These are phyloP conservation scores for Ariolimax columbianus DNA, from an alignment of 2,888 invertebrate species.

Conservation along the genomic window DNA sequence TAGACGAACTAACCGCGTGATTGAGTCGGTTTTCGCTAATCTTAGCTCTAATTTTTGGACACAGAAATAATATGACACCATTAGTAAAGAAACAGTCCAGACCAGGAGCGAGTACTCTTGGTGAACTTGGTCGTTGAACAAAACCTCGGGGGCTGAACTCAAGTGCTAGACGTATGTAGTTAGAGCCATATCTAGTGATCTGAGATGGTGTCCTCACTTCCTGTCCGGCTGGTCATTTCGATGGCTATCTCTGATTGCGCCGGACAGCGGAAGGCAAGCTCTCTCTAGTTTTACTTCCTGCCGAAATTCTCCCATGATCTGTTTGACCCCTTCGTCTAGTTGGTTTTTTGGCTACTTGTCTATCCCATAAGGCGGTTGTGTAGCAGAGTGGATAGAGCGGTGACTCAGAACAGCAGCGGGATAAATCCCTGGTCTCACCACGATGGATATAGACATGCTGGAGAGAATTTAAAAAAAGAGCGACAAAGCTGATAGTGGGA, in stretches of 20 bases:
- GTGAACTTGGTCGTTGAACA: neutral
- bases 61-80: neutral
- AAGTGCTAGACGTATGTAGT: neutral
- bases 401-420: no score
- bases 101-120: neutral
- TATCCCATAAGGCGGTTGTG: no score
- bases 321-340: no score
- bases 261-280: neutral
- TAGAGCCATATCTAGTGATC: neutral
- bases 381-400: no score
- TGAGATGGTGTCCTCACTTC: neutral
- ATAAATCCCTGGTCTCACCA: no score
- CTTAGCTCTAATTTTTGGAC: neutral
- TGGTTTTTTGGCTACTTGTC: no score
- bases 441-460: no score
- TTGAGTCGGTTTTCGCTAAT: neutral
- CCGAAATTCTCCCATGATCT: no score
- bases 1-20: neutral
- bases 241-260: slow-evolving; percentile 9
- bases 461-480: no score
- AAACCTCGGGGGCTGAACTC: neutral
- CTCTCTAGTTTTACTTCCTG: no score
- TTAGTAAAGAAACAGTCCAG: neutral
- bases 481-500: no score
- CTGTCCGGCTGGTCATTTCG: neutral